Evolutionary conservation across 2,888 invertebrate genomes (phyloP).

Genomic region (Imbricaverruca yamaguchii): DNA sequence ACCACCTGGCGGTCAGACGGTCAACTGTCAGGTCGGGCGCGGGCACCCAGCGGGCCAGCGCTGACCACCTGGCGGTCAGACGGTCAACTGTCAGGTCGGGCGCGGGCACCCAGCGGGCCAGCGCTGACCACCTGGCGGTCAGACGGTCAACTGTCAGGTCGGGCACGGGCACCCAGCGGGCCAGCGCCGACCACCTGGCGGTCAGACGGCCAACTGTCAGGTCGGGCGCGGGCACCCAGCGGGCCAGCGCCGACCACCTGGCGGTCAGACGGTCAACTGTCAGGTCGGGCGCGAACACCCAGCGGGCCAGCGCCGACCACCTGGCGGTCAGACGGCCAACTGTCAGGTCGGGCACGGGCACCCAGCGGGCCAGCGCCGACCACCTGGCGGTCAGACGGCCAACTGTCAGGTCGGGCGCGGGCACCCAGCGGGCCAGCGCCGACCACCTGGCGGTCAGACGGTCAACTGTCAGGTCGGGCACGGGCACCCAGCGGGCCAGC

Average conservation of each 20-base stretch:
- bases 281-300: conserved; percentile 23
- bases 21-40: conserved; percentile 23
- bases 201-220: not conserved
- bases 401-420: conserved; percentile 23
- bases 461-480: conserved; percentile 24
- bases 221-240: conserved; percentile 22
- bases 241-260: conserved; percentile 1
- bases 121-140: conserved; percentile 1
- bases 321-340: not conserved
- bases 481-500: conserved; percentile 2
- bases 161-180: conserved; percentile 1
- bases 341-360: conserved; percentile 24
- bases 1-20: not conserved
- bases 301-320: not conserved
- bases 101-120: conserved; percentile 1
- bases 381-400: not conserved
- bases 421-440: conserved; percentile 2
- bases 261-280: not conserved
- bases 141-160: conserved; percentile 24
- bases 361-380: not conserved
- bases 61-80: not conserved
- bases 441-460: conserved; percentile 4
- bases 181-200: conserved; percentile 5
- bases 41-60: conserved; percentile 8
- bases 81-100: conserved; percentile 24